These are phyloP conservation scores for Nannoperca australis DNA, from an alignment of 2,797 vertebrate genomes.

Conservation along the genomic window DNA sequence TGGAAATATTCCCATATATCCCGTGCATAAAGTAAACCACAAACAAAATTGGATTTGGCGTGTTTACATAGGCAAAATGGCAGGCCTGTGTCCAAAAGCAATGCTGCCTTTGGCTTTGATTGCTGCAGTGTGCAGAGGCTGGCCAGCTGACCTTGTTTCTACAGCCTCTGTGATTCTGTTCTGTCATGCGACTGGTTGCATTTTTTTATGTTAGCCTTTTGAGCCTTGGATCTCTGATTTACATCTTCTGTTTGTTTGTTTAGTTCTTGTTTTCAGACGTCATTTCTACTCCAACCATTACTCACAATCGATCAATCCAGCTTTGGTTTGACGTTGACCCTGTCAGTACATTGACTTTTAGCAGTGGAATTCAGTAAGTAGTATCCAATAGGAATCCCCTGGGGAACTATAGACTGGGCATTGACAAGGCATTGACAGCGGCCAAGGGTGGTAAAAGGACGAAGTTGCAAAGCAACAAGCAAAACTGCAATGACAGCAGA, in stretches of 20 bases:
- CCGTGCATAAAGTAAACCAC: background rate
- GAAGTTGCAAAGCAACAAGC: background rate
- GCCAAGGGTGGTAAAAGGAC: background rate
- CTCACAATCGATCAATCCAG: background rate
- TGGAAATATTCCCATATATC: background rate
- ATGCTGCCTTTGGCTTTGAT: conserved; percentile 1
- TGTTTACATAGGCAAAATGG: conserved; percentile 4
- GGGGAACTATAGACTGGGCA: background rate
- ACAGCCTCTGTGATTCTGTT: conserved; percentile 19
- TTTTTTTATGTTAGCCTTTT: background rate
- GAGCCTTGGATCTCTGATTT: conserved; percentile 4
- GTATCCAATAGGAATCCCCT: too few species aligned
- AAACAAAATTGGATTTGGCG: conserved; percentile 9
- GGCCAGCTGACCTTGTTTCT: background rate
- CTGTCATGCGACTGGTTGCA: background rate
- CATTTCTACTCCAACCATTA: background rate
- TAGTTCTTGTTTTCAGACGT: background rate
- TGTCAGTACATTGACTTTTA: conserved; percentile 5
- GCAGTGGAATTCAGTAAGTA: background rate
- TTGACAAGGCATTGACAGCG: too few species aligned
- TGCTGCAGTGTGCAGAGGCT: background rate
- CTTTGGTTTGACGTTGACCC: background rate
- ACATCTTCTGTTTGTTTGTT: background rate
- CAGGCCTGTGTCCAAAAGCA: conserved; percentile 13
- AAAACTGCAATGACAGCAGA: background rate